phyloP scores from a whole-genome alignment of 2,113 vertebrate genomes.

The Channa maculata region DNA sequence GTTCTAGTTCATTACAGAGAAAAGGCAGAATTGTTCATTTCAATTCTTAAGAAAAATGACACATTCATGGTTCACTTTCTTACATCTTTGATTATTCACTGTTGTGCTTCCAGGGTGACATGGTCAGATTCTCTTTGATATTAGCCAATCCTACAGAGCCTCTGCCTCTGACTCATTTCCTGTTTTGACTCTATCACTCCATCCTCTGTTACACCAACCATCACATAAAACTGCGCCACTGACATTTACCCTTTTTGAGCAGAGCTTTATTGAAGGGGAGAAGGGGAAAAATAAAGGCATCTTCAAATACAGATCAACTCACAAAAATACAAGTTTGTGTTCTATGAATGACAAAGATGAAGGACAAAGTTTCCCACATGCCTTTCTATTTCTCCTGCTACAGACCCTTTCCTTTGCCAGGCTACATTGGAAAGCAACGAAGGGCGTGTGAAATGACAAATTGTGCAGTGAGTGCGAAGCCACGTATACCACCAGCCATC shows the following conservation, averaged over 20 bases:
- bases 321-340: too few relatives aligned
- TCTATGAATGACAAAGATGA: neutral
- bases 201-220: constrained; percentile 10
- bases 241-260: too few relatives aligned
- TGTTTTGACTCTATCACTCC: constrained; percentile 32
- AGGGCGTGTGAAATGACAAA: constrained; percentile 39
- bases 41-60: too few relatives aligned
- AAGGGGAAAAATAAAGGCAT: constrained; percentile 4
- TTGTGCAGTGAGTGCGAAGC: constrained; percentile 43
- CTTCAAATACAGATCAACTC: neutral
- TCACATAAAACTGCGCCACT: constrained; percentile 39
- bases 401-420: neutral
- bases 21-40: neutral
- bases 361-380: neutral
- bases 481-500: constrained; percentile 47
- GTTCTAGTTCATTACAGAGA: neutral
- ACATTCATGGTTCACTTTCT: too few relatives aligned
- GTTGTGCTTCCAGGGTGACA: neutral
- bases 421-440: constrained; percentile 32
- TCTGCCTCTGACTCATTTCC: constrained; percentile 50
- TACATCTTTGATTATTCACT: neutral
- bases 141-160: constrained; percentile 13
- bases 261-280: too few relatives aligned
- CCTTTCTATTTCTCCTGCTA: constrained; percentile 17
- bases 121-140: constrained; percentile 20